These are phyloP conservation scores for Tromatobia lineatoria DNA, from an alignment of 2,888 invertebrate species.

Conservation along the genomic window DNA sequence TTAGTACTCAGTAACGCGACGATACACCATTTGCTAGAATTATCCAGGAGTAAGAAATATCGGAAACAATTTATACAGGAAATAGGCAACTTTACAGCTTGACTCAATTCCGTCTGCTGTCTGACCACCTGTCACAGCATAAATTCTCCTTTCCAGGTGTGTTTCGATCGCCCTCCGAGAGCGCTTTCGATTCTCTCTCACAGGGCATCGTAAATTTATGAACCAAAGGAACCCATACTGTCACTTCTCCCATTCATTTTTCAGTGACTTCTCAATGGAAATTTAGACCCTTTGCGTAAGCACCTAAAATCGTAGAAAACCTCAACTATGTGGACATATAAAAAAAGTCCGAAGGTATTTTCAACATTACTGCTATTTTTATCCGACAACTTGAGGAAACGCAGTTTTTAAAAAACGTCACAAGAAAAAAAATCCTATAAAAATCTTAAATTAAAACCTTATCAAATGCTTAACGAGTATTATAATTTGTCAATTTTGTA, in stretches of 20 bases:
- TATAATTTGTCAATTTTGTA: too few relatives aligned
- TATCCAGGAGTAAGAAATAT: not conserved
- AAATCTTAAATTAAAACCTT: too few relatives aligned
- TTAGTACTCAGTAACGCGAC: not conserved
- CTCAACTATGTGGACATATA: not conserved
- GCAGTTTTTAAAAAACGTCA: too few relatives aligned
- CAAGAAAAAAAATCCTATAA: too few relatives aligned
- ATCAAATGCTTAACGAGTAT: too few relatives aligned
- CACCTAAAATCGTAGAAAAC: not conserved
- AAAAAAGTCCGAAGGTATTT: not conserved
- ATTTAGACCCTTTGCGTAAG: not conserved
- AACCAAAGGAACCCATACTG: not conserved
- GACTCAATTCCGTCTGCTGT: constrained; percentile 11
- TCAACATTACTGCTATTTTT: too few relatives aligned
- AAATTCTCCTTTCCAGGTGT: constrained; percentile 34
- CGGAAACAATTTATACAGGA: not conserved
- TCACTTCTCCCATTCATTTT: constrained; percentile 5
- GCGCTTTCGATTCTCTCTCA: not conserved
- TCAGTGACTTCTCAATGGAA: not conserved
- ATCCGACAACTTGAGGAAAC: too few relatives aligned
- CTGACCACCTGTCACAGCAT: constrained; percentile 31
- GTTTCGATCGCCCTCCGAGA: not conserved
- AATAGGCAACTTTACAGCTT: not conserved
- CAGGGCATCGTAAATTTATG: constrained; percentile 24
- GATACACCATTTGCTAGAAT: not conserved